phyloP scores from a whole-genome alignment of 1,140 invertebrate genomes.

The Thaumetopoea pityocampa region DNA sequence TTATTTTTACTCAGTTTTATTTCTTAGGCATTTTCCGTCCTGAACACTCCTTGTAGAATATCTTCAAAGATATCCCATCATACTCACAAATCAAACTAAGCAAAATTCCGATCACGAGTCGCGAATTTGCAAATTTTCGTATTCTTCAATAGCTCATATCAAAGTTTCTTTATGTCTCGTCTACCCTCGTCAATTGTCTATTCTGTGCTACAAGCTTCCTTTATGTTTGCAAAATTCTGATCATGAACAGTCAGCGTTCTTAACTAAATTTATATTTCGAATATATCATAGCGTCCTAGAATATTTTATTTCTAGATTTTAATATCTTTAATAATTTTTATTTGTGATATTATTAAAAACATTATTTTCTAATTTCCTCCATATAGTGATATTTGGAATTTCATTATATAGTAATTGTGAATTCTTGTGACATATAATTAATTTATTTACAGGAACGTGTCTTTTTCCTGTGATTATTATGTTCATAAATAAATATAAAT shows the following conservation, averaged over 20 bases:
- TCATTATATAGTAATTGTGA: no score
- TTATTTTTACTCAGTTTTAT: no score
- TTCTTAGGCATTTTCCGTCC: constrained; percentile 9
- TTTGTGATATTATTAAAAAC: constrained; percentile 1
- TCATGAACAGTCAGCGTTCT: constrained; percentile 10
- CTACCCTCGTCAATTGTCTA: constrained; percentile 59
- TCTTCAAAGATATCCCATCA: constrained; percentile 27
- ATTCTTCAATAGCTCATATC: constrained; percentile 49
- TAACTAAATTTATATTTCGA: constrained; percentile 11
- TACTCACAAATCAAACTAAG: constrained; percentile 33
- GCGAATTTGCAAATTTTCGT: constrained; percentile 45
- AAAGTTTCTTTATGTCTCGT: constrained; percentile 46
- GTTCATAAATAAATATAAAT: neutral
- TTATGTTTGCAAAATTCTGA: constrained; percentile 33
- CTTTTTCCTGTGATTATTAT: neutral
- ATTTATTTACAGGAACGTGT: neutral
- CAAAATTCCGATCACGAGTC: constrained; percentile 49
- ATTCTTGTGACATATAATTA: no score
- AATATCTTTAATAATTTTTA: constrained; percentile 3
- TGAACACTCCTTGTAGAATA: constrained; percentile 16
- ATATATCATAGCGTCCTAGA: no score
- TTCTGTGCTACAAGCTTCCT: constrained; percentile 41
- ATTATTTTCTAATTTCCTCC: neutral
- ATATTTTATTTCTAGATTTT: no score
- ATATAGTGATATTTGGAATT: no score